Evolutionary conservation across 1,140 invertebrate species (phyloP), one percentile per base, ranked within the genome.

Genomic region (Heterodera carotae): DNA sequence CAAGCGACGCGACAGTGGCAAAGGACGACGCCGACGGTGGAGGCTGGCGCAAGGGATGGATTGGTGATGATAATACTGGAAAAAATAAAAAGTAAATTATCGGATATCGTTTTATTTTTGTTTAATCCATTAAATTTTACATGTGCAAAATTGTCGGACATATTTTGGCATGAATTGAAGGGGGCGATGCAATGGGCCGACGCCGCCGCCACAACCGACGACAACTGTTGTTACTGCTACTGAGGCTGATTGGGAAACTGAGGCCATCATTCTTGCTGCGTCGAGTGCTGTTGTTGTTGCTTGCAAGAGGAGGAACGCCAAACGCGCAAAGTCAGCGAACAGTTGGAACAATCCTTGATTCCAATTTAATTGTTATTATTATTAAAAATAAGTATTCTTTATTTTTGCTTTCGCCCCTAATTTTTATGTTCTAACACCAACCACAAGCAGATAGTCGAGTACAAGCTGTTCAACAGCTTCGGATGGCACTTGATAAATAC

Each of bases 261-360:
- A n/a, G n/a, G n/a, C n/a, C n/a, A n/a, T n/a, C 39, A 43, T 43
- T 43, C 2, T 2, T 7, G 39, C 39, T 43, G 39, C 2, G 7
- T 43, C n/a, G n/a, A n/a, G n/a, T n/a, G 39, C 15, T 43, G 36
- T 39, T 39, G 36, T 39, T 39, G 39, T 43, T 43, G 39, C 39
- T 43, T 12, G 48, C 4, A 12, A 18, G 12, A 4, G 48, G 0
- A 0, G 18, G 15, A 53, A 27, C 62, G 62, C 62, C 62, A 66
- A 66, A 34, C 62, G 33, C 62, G 62, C 62, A 66, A 22, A 31
- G 15, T 29, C 62, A 66, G 22, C 10, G 62, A 66, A 66, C 62
- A 66, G 29, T 34, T 66, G 12, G 62, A 66, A 34, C 62, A 66
- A 10, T 66, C 62, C 62, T 66, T 29, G 8, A 66, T n/a, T n/a